A percentile compares a stretch with the other conserved stretches of the same genome.
Conservation (phyloP, 2,888 invertebrate species). For the Morpho helenor region DNA sequence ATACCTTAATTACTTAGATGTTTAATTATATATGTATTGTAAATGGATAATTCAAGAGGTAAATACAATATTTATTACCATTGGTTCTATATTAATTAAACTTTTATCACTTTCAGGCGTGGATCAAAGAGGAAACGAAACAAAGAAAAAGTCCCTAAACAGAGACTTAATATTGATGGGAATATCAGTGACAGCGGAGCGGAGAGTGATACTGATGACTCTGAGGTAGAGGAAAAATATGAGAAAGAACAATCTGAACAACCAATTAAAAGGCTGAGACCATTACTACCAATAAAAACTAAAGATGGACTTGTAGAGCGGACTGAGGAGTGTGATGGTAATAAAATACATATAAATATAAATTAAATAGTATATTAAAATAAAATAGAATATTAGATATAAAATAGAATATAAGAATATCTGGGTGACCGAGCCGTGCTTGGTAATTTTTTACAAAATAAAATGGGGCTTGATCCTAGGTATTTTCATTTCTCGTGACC, state of each 20-base stretch:
- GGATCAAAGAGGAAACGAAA: conserved; percentile 50
- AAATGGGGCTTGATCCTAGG: too few relatives aligned
- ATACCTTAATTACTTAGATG: too few relatives aligned
- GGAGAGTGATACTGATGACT: conserved; percentile 69
- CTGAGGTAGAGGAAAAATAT: conserved; percentile 82
- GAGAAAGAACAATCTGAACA: conserved; percentile 76
- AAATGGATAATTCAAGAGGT: too few relatives aligned
- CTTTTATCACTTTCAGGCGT: conserved; percentile 35
- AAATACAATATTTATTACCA: too few relatives aligned
- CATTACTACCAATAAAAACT: conserved; percentile 91
- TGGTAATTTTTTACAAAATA: too few relatives aligned
- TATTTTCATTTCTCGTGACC: too few relatives aligned
- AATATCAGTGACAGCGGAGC: conserved; percentile 54
- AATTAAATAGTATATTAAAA: too few relatives aligned
- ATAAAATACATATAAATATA: conserved; percentile 25
- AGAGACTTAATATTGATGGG: neutral
- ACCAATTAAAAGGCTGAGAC: conserved; percentile 73
- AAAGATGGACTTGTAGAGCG: conserved; percentile 84
- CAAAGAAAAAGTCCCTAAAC: conserved; percentile 36
- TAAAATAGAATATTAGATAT: too few relatives aligned
- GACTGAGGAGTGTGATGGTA: conserved; percentile 79
- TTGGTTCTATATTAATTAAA: too few relatives aligned
- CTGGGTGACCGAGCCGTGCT: too few relatives aligned
- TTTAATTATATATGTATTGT: too few relatives aligned
- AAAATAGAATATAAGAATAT: too few relatives aligned